Base-by-base conservation (phyloP, 2,797 vertebrate species). In the Serranus cabrilla region DNA sequence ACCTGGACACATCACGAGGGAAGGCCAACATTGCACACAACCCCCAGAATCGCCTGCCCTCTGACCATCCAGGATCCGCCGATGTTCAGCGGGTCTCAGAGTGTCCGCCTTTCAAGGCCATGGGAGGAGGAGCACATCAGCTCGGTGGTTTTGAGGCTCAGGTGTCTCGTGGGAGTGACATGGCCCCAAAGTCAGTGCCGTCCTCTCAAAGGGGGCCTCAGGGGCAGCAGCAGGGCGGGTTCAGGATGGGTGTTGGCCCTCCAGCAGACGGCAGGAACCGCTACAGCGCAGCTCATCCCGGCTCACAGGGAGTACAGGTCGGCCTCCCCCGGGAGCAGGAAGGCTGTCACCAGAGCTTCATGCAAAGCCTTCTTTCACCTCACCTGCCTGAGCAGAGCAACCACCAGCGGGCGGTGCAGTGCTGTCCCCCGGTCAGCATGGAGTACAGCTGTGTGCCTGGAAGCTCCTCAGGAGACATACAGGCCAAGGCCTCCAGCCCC, bases 281-380 rank as follows among this genome's bases (percentile, higher is more conserved):
- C 27, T 99, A 99, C 78, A 95, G 95, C 10, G 92, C 95, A 4
- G 86, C 95, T 49, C 97, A 99, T 77, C 93, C 96, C 14, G 94
- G 96, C 8, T 87, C 95, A 49, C 98, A 99, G 80, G 95, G 96
- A 12, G 91, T 96, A 31, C 96, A 97, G 51, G 77, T 96, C 0
- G 96, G 96, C 75, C 74, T 98, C 57, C 91, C 95, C 0, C 89
- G 96, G 66, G 98, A 98, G 13, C 97, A 96, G 55, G 98, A 99
- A 11, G 95, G 94, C 18, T 99, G 98, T 87, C 98, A 98, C 74
- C 98, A 99, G 87, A 97, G 95, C 74, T 99, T 99, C 84, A 99
- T 99, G 98, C 98, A 99, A 90, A 98, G 96, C 85, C 95, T 99
- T 47, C 96, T 99, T 11, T 94, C 96, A 17, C 96, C 98, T 70